Evolutionary conservation across 2,888 invertebrate species (phyloP).

Genomic region (Tupiocoris notatus): DNA sequence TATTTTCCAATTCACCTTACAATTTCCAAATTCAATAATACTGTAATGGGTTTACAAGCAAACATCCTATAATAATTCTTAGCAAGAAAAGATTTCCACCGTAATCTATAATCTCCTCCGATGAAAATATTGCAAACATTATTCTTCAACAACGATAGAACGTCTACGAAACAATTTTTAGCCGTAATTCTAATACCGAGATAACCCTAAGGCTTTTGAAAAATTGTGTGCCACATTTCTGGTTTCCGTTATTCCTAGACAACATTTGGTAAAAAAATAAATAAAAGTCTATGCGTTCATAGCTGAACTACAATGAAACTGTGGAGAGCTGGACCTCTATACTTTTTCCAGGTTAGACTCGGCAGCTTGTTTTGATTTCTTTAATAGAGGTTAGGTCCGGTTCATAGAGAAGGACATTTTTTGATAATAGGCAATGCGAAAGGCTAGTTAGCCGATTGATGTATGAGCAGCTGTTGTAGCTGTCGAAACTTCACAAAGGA

Average conservation of each 20-base stretch:
- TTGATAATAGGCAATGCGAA: too few species aligned
- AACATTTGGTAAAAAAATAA: constrained; percentile 37
- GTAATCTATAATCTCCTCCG: too few species aligned
- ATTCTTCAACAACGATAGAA: too few species aligned
- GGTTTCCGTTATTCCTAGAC: constrained; percentile 8
- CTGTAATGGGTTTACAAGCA: neutral
- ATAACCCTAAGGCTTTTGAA: constrained; percentile 22
- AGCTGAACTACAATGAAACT: constrained; percentile 18
- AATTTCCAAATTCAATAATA: too few species aligned
- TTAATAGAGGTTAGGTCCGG: too few species aligned
- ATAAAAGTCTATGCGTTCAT: constrained; percentile 36
- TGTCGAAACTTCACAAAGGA: too few species aligned
- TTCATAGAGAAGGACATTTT: too few species aligned
- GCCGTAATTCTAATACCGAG: constrained; percentile 7
- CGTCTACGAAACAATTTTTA: neutral
- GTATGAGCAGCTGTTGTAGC: too few species aligned
- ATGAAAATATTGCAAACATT: too few species aligned
- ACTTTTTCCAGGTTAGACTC: neutral
- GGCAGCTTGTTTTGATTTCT: too few species aligned
- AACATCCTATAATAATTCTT: neutral
- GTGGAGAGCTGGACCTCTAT: constrained; percentile 16
- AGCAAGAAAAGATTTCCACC: neutral
- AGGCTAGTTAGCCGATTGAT: too few species aligned
- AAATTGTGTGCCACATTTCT: constrained; percentile 1
- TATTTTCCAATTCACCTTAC: neutral